phyloP scores from a whole-genome alignment of 2,888 invertebrate species.

The Cantharis lateralis region DNA sequence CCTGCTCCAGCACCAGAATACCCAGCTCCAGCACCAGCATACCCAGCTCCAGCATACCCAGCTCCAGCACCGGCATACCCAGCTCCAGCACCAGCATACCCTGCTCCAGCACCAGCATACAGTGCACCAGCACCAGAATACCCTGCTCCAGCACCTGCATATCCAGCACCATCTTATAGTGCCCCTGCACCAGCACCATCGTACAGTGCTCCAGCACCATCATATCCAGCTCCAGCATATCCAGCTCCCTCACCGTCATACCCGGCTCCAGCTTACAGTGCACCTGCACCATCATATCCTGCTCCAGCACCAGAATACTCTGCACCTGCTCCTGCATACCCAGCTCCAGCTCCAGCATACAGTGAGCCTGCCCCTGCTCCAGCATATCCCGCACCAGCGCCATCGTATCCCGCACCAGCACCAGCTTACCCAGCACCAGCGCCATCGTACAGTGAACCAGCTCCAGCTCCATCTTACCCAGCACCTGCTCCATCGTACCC shows the following conservation, averaged over 20 bases:
- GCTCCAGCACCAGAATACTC: not conserved
- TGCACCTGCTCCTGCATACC: constrained; percentile 6
- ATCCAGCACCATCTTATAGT: constrained; percentile 2
- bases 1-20: not conserved
- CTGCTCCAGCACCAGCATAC: constrained; percentile 6
- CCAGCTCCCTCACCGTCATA: not conserved
- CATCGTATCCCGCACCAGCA: constrained; percentile 12
- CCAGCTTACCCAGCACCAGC: constrained; percentile 26
- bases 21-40: constrained; percentile 1
- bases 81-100: constrained; percentile 17
- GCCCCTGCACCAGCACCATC: not conserved
- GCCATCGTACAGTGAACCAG: constrained; percentile 30
- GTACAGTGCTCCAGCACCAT: constrained; percentile 19
- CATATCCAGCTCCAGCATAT: constrained; percentile 10
- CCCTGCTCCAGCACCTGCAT: not conserved
- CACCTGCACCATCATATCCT: constrained; percentile 11
- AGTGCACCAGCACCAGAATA: constrained; percentile 20
- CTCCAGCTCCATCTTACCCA: constrained; percentile 2
- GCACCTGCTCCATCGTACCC: not conserved
- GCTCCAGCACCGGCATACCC: constrained; percentile 18
- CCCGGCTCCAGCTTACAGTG: no score
- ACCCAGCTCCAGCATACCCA: constrained; percentile 1
- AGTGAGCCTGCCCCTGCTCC: constrained; percentile 18
- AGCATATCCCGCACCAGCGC: constrained; percentile 6
- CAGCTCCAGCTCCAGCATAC: constrained; percentile 13